phyloP scores from a whole-genome alignment of 2,888 invertebrate species.

The Melanargia galathea region DNA sequence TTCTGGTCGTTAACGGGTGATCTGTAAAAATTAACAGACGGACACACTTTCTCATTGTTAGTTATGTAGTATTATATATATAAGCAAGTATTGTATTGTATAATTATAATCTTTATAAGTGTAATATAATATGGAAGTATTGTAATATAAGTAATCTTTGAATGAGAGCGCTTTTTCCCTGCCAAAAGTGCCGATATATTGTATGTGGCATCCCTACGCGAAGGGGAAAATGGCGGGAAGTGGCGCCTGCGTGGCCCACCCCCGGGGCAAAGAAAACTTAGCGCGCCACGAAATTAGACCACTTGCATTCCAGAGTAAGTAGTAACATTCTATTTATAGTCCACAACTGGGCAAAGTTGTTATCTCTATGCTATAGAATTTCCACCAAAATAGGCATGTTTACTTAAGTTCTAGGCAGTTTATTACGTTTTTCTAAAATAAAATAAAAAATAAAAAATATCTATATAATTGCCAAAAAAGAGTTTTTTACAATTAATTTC shows the following conservation, averaged over 20 bases:
- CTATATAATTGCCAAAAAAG: no score
- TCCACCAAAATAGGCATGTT: no score
- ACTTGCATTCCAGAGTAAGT: constrained; percentile 17
- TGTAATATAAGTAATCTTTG: background rate
- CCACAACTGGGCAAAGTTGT: background rate
- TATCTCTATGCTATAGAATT: no score
- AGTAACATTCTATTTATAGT: background rate
- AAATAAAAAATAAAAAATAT: no score
- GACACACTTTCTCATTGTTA: background rate
- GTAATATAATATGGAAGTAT: no score
- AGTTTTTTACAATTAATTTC: no score
- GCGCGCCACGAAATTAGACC: constrained; percentile 57
- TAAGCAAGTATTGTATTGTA: no score
- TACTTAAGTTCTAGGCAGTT: no score
- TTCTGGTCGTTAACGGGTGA: background rate
- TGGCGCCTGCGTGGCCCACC: constrained; percentile 71
- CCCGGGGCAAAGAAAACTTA: constrained; percentile 62
- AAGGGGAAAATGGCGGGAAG: constrained; percentile 69
- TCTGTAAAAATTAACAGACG: background rate
- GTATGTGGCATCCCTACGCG: constrained; percentile 52
- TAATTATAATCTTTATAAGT: no score
- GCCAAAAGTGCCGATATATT: constrained; percentile 37
- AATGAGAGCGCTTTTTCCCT: constrained; percentile 37
- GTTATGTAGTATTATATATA: no score
- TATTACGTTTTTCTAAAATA: no score